phyloP scores from a whole-genome alignment of 2,113 vertebrate species.

The Euleptes europaea region DNA sequence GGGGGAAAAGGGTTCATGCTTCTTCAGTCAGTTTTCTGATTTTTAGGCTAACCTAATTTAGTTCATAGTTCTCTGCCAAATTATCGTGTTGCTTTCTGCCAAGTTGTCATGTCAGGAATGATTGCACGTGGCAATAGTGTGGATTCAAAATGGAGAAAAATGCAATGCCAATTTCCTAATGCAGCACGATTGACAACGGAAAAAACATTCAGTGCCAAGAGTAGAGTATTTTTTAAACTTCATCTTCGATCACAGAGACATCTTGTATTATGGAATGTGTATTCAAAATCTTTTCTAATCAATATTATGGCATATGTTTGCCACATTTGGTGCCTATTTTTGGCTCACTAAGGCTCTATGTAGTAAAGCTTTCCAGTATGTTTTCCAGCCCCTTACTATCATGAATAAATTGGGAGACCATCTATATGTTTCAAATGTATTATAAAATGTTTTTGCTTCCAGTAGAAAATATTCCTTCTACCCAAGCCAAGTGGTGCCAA shows the following conservation, averaged over 20 bases:
- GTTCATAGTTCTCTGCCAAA: not conserved
- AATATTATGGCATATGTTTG: not conserved
- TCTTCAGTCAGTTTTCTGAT: not conserved
- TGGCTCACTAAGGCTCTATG: too few relatives aligned
- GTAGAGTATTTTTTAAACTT: accelerated
- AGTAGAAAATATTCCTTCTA: not conserved
- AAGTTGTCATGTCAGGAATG: not conserved
- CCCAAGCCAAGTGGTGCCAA: accelerated
- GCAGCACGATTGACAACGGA: not conserved
- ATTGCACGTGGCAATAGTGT: accelerated
- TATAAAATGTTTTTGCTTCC: not conserved
- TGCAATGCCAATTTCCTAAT: not conserved
- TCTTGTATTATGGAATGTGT: not conserved
- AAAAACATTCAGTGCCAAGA: too few relatives aligned
- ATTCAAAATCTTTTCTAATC: not conserved
- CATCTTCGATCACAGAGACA: too few relatives aligned
- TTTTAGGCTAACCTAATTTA: not conserved
- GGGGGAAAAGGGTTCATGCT: not conserved
- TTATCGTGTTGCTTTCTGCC: accelerated
- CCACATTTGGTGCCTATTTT: not conserved
- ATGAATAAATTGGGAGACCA: not conserved
- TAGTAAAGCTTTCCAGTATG: not conserved
- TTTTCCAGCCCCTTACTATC: not conserved
- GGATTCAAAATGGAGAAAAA: not conserved
- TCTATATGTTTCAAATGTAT: not conserved